phyloP scores from a whole-genome alignment of 1,140 invertebrate genomes.

The Polypedilum vanderplanki region DNA sequence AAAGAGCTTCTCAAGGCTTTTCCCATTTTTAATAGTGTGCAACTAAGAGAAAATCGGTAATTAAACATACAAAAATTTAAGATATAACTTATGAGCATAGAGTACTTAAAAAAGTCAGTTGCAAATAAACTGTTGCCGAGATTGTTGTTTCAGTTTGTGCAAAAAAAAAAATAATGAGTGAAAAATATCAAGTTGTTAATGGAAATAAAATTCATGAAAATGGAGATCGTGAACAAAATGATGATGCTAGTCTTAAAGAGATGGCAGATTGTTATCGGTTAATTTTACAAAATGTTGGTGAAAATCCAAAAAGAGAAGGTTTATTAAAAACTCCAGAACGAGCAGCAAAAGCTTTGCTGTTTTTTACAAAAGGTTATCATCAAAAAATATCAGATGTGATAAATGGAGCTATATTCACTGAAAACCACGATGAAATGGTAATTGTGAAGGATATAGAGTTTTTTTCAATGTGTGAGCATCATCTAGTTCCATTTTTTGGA shows the following conservation, averaged over 20 bases:
- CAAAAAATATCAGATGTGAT: background rate
- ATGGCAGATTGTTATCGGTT: background rate
- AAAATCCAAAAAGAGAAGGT: background rate
- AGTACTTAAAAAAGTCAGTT: background rate
- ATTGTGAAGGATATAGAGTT: constrained; percentile 20
- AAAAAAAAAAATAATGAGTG: background rate
- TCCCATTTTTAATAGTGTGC: too few relatives aligned
- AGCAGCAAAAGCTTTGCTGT: background rate
- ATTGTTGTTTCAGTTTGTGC: background rate
- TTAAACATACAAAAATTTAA: too few relatives aligned
- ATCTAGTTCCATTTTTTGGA: constrained; percentile 15
- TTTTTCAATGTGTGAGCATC: constrained; percentile 14
- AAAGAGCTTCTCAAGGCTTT: too few relatives aligned
- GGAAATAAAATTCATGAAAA: background rate
- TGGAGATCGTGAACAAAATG: background rate
- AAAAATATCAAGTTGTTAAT: background rate
- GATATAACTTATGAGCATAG: too few relatives aligned
- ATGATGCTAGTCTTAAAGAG: background rate
- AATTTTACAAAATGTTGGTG: background rate
- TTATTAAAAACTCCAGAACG: background rate
- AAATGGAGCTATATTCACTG: background rate
- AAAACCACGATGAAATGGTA: constrained; percentile 22
- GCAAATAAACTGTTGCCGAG: background rate
- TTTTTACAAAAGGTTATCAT: constrained; percentile 8
- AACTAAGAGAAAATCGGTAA: too few relatives aligned